Conservation (phyloP, 2,797 vertebrate species). For the Lindbergichthys nudifrons region DNA sequence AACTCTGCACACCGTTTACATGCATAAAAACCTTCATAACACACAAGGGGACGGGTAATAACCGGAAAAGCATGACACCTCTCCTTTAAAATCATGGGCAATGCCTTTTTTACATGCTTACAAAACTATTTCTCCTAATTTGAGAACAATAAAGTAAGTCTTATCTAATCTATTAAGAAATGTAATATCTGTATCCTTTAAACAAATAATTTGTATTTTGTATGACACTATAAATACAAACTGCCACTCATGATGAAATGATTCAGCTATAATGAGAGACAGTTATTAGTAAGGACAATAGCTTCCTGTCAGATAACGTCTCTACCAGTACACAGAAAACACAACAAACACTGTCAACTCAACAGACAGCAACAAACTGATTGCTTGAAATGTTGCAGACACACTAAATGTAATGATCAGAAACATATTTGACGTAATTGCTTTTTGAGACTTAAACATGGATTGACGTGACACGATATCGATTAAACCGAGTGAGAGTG, state of each 20-base stretch:
- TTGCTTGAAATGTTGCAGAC: constrained; percentile 3
- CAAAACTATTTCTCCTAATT: no score
- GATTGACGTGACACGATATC: constrained; percentile 8
- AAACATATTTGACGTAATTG: constrained; percentile 4
- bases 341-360: constrained; percentile 4
- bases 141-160: no score
- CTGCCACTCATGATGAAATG: not conserved
- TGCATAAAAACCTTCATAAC: no score
- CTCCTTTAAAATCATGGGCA: no score
- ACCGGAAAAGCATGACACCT: no score
- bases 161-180: not conserved
- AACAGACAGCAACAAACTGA: constrained; percentile 18
- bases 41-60: no score
- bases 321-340: not conserved
- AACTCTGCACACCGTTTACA: no score
- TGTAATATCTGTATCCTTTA: not conserved
- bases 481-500: not conserved
- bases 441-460: constrained; percentile 12
- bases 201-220: no score
- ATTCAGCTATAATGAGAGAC: constrained; percentile 17
- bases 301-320: constrained; percentile 23
- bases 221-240: constrained; percentile 23
- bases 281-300: constrained; percentile 28
- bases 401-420: constrained; percentile 21
- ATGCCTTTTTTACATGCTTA: no score